Percentiles rank a stretch among this genome's conserved stretches.
Evolutionary conservation across 2,113 vertebrate species (phyloP).

Genomic region (Spermophilus dauricus): DNA sequence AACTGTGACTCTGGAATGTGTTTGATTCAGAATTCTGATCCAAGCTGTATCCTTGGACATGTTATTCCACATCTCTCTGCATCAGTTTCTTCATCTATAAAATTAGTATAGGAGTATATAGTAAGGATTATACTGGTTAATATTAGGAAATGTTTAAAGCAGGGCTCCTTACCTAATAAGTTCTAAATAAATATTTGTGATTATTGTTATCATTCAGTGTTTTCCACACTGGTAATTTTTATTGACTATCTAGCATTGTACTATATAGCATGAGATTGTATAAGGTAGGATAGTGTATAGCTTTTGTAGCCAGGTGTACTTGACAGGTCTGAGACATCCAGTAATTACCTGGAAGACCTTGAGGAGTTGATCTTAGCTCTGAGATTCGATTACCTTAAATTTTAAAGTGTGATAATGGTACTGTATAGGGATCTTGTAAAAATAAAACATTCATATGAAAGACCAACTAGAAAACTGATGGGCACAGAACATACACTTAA

Average conservation of each 20-base stretch:
- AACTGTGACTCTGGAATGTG: no score
- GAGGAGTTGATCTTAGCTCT: not conserved
- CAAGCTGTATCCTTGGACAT: no score
- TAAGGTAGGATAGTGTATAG: not conserved
- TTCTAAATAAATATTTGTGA: no score
- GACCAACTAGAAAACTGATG: not conserved
- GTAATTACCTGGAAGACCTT: not conserved
- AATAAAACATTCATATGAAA: not conserved
- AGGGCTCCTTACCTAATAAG: no score
- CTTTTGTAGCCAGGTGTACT: not conserved
- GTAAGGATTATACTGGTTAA: no score
- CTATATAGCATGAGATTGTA: not conserved
- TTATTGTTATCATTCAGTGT: no score
- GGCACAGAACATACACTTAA: not conserved
- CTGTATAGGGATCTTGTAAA: not conserved
- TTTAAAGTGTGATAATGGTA: not conserved
- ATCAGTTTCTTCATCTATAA: no score
- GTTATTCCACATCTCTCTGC: no score
- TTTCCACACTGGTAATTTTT: no score
- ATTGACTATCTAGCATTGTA: not conserved
- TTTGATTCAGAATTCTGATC: no score
- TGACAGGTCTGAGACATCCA: not conserved
- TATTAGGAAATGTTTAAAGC: no score
- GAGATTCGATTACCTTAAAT: not conserved
- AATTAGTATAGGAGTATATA: no score